These are phyloP conservation scores for Zygothrica quintamaculata DNA, from an alignment of 2,888 invertebrate species.

Conservation along the genomic window DNA sequence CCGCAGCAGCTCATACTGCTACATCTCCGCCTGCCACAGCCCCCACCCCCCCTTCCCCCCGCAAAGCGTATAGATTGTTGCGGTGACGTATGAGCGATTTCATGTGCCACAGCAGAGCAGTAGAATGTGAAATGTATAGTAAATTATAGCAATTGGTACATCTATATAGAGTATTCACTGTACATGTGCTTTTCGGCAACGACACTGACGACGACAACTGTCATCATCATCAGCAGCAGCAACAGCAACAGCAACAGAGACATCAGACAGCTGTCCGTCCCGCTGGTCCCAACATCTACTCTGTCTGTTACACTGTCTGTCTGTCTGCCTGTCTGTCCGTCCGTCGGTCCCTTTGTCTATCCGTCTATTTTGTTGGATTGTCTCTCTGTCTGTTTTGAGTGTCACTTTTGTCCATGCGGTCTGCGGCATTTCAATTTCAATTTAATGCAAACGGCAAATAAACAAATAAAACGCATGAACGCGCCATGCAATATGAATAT, in stretches of 20 bases:
- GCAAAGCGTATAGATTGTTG: constrained; percentile 50
- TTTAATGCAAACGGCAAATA: constrained; percentile 71
- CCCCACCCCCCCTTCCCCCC: not conserved
- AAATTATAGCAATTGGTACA: not conserved
- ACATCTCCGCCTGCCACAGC: not conserved
- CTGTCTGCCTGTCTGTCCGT: not conserved
- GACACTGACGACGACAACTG: constrained; percentile 47
- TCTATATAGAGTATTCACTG: constrained; percentile 36
- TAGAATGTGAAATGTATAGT: not conserved
- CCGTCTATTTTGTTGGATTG: not conserved
- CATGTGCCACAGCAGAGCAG: constrained; percentile 33
- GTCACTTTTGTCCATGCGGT: constrained; percentile 60
- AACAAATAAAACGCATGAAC: constrained; percentile 70
- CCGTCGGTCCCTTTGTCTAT: not conserved
- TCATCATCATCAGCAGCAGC: constrained; percentile 49
- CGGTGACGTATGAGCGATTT: constrained; percentile 61
- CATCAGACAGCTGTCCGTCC: constrained; percentile 35
- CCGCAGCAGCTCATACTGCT: not conserved
- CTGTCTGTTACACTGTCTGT: not conserved
- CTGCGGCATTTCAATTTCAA: constrained; percentile 79
- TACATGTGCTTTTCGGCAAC: constrained; percentile 43
- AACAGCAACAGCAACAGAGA: constrained; percentile 7
- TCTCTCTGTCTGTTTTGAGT: constrained; percentile 18
- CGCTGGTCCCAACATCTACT: not conserved
- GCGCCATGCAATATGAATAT: constrained; percentile 49